phyloP scores from a whole-genome alignment of 2,797 vertebrate genomes.

The Esox masquinongy region DNA sequence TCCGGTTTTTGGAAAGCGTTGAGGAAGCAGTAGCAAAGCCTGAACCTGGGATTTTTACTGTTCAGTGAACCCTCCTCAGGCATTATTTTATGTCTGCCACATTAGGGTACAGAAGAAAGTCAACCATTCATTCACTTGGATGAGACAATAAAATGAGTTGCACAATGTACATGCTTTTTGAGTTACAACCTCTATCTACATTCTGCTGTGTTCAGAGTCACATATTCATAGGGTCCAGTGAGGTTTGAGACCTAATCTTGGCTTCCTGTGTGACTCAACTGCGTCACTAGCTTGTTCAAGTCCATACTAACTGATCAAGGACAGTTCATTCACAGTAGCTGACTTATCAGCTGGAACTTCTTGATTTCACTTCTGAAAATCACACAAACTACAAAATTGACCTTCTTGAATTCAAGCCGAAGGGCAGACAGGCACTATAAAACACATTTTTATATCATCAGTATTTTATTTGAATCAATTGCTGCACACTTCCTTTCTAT shows the following conservation, averaged over 20 bases:
- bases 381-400: neutral
- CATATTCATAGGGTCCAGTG: neutral
- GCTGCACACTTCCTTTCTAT: neutral
- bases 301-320: constrained; percentile 8
- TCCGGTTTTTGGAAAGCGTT: no score
- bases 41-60: no score
- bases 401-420: neutral
- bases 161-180: neutral
- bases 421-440: neutral
- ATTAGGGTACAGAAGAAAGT: neutral
- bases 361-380: constrained; percentile 4
- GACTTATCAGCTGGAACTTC: constrained; percentile 26
- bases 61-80: no score
- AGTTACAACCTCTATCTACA: neutral
- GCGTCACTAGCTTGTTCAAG: constrained; percentile 16
- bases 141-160: neutral
- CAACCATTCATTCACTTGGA: neutral
- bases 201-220: constrained; percentile 9
- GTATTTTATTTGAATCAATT: neutral
- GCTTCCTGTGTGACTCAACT: constrained; percentile 34
- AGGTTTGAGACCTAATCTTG: neutral
- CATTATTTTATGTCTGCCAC: no score
- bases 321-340: constrained; percentile 27
- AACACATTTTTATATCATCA: neutral
- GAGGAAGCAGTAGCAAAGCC: no score